Base-by-base conservation (phyloP, 2,888 invertebrate genomes). In the Incurvaria masculella region DNA sequence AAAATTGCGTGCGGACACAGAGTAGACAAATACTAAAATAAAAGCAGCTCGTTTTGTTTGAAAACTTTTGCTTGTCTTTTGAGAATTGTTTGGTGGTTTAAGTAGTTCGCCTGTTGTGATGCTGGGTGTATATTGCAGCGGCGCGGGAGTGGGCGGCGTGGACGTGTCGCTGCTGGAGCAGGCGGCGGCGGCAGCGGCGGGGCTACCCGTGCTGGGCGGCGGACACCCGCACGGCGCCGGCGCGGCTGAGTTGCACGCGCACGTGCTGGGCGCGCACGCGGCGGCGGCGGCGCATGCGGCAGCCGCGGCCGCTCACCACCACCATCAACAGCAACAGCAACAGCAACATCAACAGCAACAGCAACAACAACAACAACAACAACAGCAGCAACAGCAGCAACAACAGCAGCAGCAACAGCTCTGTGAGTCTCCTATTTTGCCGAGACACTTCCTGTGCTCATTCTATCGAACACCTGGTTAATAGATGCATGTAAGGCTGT, bases 91-190 rank as follows among this genome's bases (percentile, higher is more conserved):
- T n/a, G n/a, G n/a, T n/a, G n/a, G n/a, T n/a, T n/a, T n/a, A n/a
- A n/a, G n/a, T n/a, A n/a, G n/a, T n/a, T n/a, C n/a, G n/a, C n/a
- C n/a, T n/a, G n/a, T n/a, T 14, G 33, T 33, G 59, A 69, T 71
- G 71, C 69, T 76, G 75, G 75, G 76, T 49, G 62, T 78, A 56
- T 78, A 75, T 76, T 76, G 76, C 66, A 76, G 83, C 63, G 83
- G 83, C 59, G 81, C 82, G 61, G 78, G 33, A 6, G 33, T 83
- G 65, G 72, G 71, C 49, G 72, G 69, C 52, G 65, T 68, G 50
- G 64, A 67, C 18, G 61, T 69, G 40, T 62, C 67, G 56, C 66
- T 66, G 43, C 69, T 68, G 54, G 73, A 71, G 51, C 55, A 69
- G 49, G 69, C 69, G 56, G 67, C 63, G 56, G 72, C 66, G 66